Conservation (phyloP, 2,113 vertebrate species). For the Mustelus asterias region DNA sequence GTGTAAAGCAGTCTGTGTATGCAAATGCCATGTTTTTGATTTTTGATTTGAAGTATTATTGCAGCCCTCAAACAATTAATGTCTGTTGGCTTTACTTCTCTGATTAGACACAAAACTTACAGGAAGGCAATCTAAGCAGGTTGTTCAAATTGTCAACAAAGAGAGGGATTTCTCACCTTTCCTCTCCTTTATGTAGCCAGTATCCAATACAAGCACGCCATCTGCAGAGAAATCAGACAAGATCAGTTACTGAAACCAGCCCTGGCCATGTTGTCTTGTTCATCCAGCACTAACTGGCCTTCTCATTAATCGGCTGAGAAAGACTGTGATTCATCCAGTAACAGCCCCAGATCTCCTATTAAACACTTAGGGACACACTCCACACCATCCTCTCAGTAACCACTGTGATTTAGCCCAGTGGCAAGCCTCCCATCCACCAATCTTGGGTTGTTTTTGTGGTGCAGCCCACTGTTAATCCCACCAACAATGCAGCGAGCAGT, state of each 20-base stretch:
- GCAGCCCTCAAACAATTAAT: background rate
- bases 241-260: background rate
- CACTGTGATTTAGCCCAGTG: background rate
- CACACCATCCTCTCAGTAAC: background rate
- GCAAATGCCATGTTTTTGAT: background rate
- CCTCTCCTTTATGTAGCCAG: conserved; percentile 64
- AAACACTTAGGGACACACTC: background rate
- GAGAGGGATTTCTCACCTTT: conserved; percentile 58
- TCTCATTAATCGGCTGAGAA: background rate
- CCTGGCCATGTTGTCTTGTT: background rate
- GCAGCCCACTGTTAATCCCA: background rate
- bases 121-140: background rate
- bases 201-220: conserved; percentile 29
- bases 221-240: conserved; percentile 15
- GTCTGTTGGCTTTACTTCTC: background rate
- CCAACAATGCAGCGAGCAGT: background rate
- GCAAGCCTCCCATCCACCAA: background rate
- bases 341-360: background rate
- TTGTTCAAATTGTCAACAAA: background rate
- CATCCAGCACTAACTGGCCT: too few relatives aligned
- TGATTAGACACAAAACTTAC: background rate
- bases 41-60: background rate
- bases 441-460: background rate
- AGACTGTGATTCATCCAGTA: background rate
- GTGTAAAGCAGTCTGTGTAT: background rate